Percentiles rank a stretch among this genome's conserved stretches.
Evolutionary conservation across 1,140 invertebrate genomes (phyloP).

Genomic region (Listronotus oregonensis): DNA sequence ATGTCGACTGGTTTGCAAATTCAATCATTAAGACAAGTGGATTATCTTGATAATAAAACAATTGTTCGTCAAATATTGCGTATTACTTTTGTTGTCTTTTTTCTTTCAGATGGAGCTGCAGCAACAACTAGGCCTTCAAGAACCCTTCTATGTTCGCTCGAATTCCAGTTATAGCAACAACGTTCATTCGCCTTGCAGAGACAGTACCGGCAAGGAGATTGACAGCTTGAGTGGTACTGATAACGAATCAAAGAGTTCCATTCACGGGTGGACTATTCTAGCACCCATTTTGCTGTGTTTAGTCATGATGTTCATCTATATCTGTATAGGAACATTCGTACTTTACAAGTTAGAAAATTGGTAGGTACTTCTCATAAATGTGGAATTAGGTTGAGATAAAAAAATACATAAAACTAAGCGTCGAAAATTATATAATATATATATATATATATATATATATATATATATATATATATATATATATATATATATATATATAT

Average conservation of each 20-base stretch:
- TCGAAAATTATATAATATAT: too few relatives aligned
- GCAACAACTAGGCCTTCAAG: conserved; percentile 70
- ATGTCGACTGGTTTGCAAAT: too few relatives aligned
- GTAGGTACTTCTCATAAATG: too few relatives aligned
- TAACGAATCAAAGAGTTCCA: conserved; percentile 73
- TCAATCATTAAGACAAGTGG: too few relatives aligned
- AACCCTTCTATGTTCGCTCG: conserved; percentile 79
- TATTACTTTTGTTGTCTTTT: conserved; percentile 44
- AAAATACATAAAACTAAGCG: too few relatives aligned
- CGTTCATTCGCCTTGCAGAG: conserved; percentile 64
- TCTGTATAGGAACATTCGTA: conserved; percentile 84
- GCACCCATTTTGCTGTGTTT: conserved; percentile 78
- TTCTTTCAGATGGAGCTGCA: conserved; percentile 66
- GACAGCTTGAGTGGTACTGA: conserved; percentile 73
- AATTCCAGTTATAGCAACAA: conserved; percentile 65
- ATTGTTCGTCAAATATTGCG: too few relatives aligned
- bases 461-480: too few relatives aligned
- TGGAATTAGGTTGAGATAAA: too few relatives aligned
- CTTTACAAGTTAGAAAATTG: conserved; percentile 86
- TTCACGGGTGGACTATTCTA: conserved; percentile 74
- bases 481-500: too few relatives aligned
- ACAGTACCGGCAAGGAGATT: conserved; percentile 59
- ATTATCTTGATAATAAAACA: too few relatives aligned
- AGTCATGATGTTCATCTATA: conserved; percentile 80
- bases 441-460: too few relatives aligned